phyloP scores from a whole-genome alignment of 2,113 vertebrate genomes.

The Osmerus mordax region DNA sequence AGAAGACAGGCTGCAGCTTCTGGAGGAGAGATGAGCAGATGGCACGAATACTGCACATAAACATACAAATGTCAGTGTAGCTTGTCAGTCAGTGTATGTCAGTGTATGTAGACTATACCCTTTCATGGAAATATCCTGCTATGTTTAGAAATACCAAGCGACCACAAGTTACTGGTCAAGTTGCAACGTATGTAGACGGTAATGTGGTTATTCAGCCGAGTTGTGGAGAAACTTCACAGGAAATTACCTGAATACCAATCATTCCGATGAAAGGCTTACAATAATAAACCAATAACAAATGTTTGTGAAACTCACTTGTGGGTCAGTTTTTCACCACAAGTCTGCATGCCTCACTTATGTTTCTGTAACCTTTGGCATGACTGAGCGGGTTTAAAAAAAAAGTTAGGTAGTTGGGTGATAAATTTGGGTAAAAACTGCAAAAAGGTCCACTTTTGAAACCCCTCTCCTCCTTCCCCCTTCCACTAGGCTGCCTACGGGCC shows the following conservation, averaged over 20 bases:
- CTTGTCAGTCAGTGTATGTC: neutral
- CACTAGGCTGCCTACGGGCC: no score
- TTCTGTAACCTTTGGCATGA: no score
- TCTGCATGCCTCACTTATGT: no score
- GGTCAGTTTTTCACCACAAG: no score
- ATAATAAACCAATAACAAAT: constrained; percentile 62
- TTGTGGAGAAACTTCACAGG: constrained; percentile 68
- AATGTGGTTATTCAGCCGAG: constrained; percentile 59
- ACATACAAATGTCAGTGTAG: constrained; percentile 24
- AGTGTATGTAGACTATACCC: constrained; percentile 1
- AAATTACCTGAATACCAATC: constrained; percentile 72
- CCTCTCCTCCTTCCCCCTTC: no score
- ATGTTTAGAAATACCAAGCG: neutral
- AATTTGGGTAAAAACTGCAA: no score
- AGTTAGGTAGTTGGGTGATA: no score
- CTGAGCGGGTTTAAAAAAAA: no score
- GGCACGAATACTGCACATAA: neutral
- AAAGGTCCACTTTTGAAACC: no score
- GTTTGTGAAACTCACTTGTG: constrained; percentile 2
- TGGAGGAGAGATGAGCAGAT: constrained; percentile 62
- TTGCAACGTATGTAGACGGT: constrained; percentile 40
- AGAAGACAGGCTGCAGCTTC: constrained; percentile 70
- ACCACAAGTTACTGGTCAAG: constrained; percentile 5
- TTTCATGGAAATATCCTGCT: no score
- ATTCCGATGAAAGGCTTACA: constrained; percentile 60